phyloP scores from a whole-genome alignment of 1,140 invertebrate species.

The Calephelis virginiensis region DNA sequence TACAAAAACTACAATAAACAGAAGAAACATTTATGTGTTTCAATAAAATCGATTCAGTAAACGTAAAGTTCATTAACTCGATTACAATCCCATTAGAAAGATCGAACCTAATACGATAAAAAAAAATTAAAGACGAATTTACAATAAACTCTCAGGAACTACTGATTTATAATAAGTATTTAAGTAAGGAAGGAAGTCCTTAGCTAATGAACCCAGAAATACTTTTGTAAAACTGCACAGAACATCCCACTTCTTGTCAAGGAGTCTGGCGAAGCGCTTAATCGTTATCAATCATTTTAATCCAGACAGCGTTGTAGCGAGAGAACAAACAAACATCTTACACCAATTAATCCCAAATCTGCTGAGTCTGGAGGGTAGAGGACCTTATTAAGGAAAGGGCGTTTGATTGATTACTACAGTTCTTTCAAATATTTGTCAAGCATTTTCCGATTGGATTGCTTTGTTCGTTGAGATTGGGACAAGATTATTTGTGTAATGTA shows the following conservation, averaged over 20 bases:
- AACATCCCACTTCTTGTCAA: neutral
- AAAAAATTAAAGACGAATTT: no score
- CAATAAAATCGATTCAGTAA: no score
- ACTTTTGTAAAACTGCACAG: neutral
- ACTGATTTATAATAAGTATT: no score
- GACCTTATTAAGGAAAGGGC: slow-evolving; percentile 43
- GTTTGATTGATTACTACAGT: slow-evolving; percentile 52
- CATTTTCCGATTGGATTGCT: slow-evolving; percentile 42
- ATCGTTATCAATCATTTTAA: slow-evolving; percentile 26
- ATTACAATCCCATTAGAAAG: no score
- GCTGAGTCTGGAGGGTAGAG: slow-evolving; percentile 44
- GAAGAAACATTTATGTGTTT: no score
- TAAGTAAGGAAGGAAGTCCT: no score
- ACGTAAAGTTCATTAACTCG: no score
- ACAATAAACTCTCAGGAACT: no score
- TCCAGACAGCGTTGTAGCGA: slow-evolving; percentile 20
- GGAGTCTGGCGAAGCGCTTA: slow-evolving; percentile 1
- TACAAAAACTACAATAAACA: no score
- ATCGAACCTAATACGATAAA: no score
- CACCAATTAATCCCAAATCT: slow-evolving; percentile 56
- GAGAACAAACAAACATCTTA: slow-evolving; percentile 42
- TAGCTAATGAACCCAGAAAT: neutral
- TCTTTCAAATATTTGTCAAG: slow-evolving; percentile 59
- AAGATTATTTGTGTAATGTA: neutral
- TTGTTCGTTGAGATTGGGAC: slow-evolving; percentile 16